Conservation (phyloP, 1,140 invertebrate species). For the Drosophila saltans region DNA sequence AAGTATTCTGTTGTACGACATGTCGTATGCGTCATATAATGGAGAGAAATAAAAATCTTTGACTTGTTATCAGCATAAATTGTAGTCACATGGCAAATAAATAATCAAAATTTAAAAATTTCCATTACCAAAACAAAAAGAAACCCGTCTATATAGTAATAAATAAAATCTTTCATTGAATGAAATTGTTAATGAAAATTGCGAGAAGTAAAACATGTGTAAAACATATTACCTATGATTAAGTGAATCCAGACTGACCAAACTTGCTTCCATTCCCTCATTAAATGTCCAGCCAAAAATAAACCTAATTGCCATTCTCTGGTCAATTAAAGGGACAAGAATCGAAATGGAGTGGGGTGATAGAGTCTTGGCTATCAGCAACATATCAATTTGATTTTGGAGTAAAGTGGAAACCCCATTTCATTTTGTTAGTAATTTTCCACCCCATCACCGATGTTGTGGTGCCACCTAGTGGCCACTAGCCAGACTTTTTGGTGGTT, state of each 20-base stretch:
- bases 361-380: conserved; percentile 30
- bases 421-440: conserved; percentile 50
- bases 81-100: background rate
- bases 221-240: background rate
- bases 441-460: conserved; percentile 35
- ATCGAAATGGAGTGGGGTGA: background rate
- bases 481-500: conserved; percentile 11
- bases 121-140: too few relatives aligned
- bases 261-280: background rate
- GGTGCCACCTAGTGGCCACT: conserved; percentile 3
- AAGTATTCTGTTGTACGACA: background rate
- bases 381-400: conserved; percentile 61
- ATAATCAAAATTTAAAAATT: background rate
- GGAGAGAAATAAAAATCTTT: too few relatives aligned
- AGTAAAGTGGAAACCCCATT: conserved; percentile 10
- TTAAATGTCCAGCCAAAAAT: conserved; percentile 36
- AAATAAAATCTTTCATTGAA: background rate
- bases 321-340: conserved; percentile 53
- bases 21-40: background rate
- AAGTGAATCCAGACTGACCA: background rate
- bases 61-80: too few relatives aligned
- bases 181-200: background rate
- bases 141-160: background rate
- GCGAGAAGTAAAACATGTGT: background rate
- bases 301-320: conserved; percentile 60